Evolutionary conservation across 1,140 invertebrate species (phyloP).

Genomic region (Aphidius ervi): DNA sequence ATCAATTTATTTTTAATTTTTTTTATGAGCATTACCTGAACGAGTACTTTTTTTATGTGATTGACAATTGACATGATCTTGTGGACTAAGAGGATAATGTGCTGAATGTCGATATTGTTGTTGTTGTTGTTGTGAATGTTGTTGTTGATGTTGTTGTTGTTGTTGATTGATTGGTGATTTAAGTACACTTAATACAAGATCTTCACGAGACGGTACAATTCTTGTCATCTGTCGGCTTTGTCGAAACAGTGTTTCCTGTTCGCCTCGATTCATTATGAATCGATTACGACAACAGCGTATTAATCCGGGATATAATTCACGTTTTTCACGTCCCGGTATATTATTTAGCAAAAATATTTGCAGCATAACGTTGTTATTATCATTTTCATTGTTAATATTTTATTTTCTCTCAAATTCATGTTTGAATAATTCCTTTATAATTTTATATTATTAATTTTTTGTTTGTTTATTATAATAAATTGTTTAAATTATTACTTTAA

Average conservation of each 20-base stretch:
- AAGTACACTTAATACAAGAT: conserved; percentile 59
- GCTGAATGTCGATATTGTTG: conserved; percentile 16
- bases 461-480: no score
- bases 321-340: conserved; percentile 37
- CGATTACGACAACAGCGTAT: conserved; percentile 33
- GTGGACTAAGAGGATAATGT: conserved; percentile 24
- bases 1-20: no score
- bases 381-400: background rate
- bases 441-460: no score
- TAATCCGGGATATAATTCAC: conserved; percentile 39
- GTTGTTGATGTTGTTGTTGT: conserved; percentile 29
- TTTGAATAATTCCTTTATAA: no score
- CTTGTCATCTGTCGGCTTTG: conserved; percentile 58
- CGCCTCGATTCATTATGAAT: conserved; percentile 59
- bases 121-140: conserved; percentile 10
- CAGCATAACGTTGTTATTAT: conserved; percentile 34
- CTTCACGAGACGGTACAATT: conserved; percentile 46
- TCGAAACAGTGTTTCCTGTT: conserved; percentile 60
- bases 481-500: no score
- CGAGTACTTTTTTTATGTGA: conserved; percentile 36
- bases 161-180: conserved; percentile 56
- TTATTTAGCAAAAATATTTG: conserved; percentile 42
- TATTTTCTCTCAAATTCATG: no score
- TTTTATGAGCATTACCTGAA: conserved; percentile 29
- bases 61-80: conserved; percentile 36